Evolutionary conservation across 2,113 vertebrate species (phyloP).

Genomic region (Nicator chloris): DNA sequence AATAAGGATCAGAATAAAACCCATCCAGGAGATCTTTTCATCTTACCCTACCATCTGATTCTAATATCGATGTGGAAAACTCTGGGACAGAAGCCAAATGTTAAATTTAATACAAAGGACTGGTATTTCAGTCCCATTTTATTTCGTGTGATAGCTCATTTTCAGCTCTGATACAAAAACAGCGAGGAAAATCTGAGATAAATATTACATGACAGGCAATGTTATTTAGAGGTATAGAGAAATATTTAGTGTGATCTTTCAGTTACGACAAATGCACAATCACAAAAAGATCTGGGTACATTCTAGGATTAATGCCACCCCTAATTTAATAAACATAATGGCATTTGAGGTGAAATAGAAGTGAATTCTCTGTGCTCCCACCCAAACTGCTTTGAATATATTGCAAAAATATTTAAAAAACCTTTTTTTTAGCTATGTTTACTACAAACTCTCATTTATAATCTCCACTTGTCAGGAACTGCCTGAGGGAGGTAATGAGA

Average conservation of each 20-base stretch:
- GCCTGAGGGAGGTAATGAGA: not conserved
- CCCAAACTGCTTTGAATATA: not conserved
- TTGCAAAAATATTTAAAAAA: not conserved
- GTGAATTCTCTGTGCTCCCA: not conserved
- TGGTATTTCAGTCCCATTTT: conserved; percentile 37
- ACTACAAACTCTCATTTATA: not conserved
- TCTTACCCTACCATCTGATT: conserved; percentile 31
- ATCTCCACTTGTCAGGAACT: not conserved
- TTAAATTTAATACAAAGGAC: conserved; percentile 45
- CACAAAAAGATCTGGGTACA: not conserved
- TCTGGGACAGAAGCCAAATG: conserved; percentile 47
- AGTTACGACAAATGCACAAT: conserved; percentile 3
- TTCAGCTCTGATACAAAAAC: not conserved
- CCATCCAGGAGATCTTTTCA: conserved; percentile 57
- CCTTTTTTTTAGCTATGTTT: not conserved
- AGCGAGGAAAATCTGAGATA: not conserved
- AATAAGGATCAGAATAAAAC: conserved; percentile 48
- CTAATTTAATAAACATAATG: not conserved
- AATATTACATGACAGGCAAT: not conserved
- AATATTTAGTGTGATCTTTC: not conserved
- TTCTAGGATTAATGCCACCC: not conserved
- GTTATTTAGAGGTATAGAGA: not conserved
- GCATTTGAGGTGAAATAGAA: conserved; percentile 15
- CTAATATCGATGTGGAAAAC: conserved; percentile 18
- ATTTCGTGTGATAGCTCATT: conserved; percentile 33